Evolutionary conservation across 2,888 invertebrate genomes (phyloP).

Genomic region (Synergus umbraculus): DNA sequence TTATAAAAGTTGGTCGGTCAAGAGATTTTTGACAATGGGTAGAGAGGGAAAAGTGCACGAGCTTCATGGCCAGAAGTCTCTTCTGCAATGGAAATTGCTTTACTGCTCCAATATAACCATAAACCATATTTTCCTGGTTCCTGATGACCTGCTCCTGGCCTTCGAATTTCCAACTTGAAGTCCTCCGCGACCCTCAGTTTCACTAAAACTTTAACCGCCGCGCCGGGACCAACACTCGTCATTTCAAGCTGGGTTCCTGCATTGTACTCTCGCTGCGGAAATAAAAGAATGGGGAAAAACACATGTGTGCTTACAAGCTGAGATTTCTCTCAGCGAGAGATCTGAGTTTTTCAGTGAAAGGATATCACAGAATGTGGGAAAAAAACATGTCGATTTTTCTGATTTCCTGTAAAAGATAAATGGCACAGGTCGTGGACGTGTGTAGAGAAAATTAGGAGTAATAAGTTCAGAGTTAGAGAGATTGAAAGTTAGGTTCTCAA

Average conservation of each 20-base stretch:
- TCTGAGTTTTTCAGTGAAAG: neutral
- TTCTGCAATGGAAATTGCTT: slow-evolving; percentile 61
- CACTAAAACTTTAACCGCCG: slow-evolving; percentile 24
- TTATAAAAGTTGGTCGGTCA: slow-evolving; percentile 56
- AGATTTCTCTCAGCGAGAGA: slow-evolving; percentile 14
- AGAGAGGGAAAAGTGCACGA: slow-evolving; percentile 42
- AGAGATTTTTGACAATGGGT: slow-evolving; percentile 57
- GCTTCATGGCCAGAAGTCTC: slow-evolving; percentile 46
- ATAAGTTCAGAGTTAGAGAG: neutral
- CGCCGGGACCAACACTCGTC: neutral
- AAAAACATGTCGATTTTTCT: neutral
- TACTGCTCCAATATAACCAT: slow-evolving; percentile 68
- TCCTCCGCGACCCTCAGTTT: slow-evolving; percentile 51
- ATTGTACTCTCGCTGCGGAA: neutral
- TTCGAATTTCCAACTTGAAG: slow-evolving; percentile 14
- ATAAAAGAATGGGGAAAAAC: slow-evolving; percentile 13
- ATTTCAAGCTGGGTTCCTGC: neutral
- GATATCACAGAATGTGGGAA: neutral
- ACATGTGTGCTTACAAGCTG: slow-evolving; percentile 2
- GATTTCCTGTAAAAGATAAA: neutral
- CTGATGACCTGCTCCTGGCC: slow-evolving; percentile 45
- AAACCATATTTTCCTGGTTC: slow-evolving; percentile 62
- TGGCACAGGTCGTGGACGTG: neutral
- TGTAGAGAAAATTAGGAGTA: neutral
- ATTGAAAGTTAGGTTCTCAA: too few species aligned